Evolutionary conservation across 2,797 vertebrate genomes (phyloP).

Genomic region (Cyprinodon diabolis): DNA sequence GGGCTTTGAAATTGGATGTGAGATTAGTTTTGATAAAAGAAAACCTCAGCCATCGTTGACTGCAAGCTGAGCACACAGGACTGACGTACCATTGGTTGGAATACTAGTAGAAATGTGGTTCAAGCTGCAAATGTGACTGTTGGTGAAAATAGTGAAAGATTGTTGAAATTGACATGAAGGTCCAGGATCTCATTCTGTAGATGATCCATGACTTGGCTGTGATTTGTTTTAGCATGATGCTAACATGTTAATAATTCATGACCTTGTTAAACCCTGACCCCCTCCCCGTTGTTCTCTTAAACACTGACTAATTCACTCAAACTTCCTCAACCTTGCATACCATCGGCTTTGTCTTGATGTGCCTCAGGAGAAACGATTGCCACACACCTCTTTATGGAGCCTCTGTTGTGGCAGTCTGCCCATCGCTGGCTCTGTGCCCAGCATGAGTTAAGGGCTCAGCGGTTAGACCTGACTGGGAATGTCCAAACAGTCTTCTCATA

Average conservation of each 20-base stretch:
- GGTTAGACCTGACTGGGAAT: constrained; percentile 25
- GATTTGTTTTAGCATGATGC: not conserved
- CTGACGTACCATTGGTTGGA: too few species aligned
- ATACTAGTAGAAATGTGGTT: too few species aligned
- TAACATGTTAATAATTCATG: not conserved
- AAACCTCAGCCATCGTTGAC: not conserved
- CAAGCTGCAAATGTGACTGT: too few species aligned
- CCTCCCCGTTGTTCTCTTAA: too few species aligned
- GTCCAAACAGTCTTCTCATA: constrained; percentile 26
- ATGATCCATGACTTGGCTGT: not conserved
- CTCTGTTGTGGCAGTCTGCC: constrained; percentile 53
- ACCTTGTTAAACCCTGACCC: not conserved
- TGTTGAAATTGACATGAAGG: too few species aligned
- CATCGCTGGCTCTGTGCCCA: constrained; percentile 52
- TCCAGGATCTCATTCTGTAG: not conserved
- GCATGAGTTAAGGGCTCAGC: constrained; percentile 38
- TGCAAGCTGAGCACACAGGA: not conserved
- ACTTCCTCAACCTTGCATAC: not conserved
- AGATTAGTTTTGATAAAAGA: not conserved
- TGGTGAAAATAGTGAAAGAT: too few species aligned
- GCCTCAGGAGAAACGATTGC: constrained; percentile 16
- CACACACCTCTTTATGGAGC: constrained; percentile 39
- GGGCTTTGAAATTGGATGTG: not conserved
- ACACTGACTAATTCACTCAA: constrained; percentile 10
- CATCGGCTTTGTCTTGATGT: constrained; percentile 11